phyloP scores from a whole-genome alignment of 2,888 invertebrate species.

The Polydesmus complanatus region DNA sequence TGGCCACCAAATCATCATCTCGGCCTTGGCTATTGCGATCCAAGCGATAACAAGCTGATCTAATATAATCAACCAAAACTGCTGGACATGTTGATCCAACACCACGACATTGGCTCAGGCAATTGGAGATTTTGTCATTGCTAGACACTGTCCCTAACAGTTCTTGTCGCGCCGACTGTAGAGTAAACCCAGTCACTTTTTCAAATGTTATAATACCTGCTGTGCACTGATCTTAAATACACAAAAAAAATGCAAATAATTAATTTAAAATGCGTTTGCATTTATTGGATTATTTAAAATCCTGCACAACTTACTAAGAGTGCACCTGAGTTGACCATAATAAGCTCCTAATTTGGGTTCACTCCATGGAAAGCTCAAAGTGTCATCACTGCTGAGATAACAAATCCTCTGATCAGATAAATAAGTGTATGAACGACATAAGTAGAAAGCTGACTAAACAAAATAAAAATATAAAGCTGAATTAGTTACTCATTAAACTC shows the following conservation, averaged over 20 bases:
- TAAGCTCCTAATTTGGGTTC: conserved; percentile 16
- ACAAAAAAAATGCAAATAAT: neutral
- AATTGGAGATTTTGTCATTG: conserved; percentile 21
- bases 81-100: conserved; percentile 35
- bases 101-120: conserved; percentile 27
- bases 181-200: conserved; percentile 34
- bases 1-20: conserved; percentile 26
- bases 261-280: neutral
- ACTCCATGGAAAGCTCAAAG: conserved; percentile 30
- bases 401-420: conserved; percentile 31
- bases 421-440: conserved; percentile 33
- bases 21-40: conserved; percentile 34
- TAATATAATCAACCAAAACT: conserved; percentile 34
- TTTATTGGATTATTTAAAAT: neutral
- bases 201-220: conserved; percentile 36
- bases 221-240: conserved; percentile 32
- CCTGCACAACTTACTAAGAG: neutral
- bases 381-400: conserved; percentile 35
- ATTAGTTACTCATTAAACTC: too few species aligned
- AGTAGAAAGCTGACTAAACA: conserved; percentile 26
- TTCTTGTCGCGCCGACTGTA: conserved; percentile 33
- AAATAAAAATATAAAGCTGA: too few species aligned
- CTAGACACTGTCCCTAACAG: neutral
- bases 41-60: conserved; percentile 34
- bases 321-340: conserved; percentile 7